These are phyloP conservation scores for Sipha maydis DNA, from an alignment of 2,888 invertebrate species.

Conservation along the genomic window DNA sequence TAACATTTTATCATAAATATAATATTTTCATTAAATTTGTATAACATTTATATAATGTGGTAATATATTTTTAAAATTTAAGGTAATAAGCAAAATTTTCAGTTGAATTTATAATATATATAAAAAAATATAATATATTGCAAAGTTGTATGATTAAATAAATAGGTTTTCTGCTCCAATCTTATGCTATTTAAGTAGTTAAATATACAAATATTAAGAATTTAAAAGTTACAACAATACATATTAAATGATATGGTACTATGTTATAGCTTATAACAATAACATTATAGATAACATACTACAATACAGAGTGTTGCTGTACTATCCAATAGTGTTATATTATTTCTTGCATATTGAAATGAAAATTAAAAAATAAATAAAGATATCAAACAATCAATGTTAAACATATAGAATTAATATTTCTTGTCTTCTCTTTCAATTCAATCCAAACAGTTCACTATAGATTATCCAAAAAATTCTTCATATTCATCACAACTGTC, in stretches of 20 bases:
- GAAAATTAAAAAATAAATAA: background rate
- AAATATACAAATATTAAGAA: constrained; percentile 37
- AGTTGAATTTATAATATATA: background rate
- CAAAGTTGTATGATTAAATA: constrained; percentile 39
- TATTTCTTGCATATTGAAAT: background rate
- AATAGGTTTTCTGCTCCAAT: constrained; percentile 40
- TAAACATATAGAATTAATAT: constrained; percentile 11
- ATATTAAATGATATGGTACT: constrained; percentile 42
- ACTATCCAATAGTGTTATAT: constrained; percentile 31
- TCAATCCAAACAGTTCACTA: constrained; percentile 22
- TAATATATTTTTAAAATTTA: constrained; percentile 29
- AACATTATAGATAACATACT: constrained; percentile 34
- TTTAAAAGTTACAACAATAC: constrained; percentile 8
- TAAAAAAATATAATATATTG: constrained; percentile 28
- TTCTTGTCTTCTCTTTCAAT: constrained; percentile 28
- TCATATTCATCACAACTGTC: constrained; percentile 29
- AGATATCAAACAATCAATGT: background rate
- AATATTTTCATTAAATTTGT: background rate
- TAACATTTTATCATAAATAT: constrained; percentile 28
- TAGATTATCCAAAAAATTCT: constrained; percentile 1
- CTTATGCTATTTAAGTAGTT: constrained; percentile 47
- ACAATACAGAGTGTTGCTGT: constrained; percentile 48
- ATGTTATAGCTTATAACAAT: constrained; percentile 4
- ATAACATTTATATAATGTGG: constrained; percentile 42
- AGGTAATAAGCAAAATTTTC: constrained; percentile 18